Conservation (phyloP, 2,797 vertebrate species). For the Syndactyla subalaris region DNA sequence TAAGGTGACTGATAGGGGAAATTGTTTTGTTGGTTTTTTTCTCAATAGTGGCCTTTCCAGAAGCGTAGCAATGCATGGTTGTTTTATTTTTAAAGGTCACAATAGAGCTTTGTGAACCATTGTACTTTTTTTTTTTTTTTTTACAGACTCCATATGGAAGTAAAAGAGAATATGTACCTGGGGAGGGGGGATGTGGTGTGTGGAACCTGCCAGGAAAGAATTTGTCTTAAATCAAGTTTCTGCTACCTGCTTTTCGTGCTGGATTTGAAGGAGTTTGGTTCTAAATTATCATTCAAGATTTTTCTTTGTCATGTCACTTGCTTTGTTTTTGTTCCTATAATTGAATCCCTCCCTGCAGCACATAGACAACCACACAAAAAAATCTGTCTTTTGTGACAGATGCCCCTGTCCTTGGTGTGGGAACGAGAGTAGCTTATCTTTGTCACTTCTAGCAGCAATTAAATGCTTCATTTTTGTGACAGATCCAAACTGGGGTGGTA, state of each 20-base stretch:
- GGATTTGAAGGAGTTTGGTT: neutral
- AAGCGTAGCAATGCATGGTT: neutral
- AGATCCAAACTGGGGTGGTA: constrained; percentile 48
- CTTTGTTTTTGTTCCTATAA: constrained; percentile 1
- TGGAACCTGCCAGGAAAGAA: neutral
- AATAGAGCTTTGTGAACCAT: constrained; percentile 24
- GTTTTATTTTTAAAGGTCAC: constrained; percentile 60
- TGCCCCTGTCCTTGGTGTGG: neutral
- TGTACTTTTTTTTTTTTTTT: neutral
- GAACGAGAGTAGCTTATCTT: constrained; percentile 46
- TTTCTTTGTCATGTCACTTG: neutral
- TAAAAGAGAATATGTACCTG: neutral
- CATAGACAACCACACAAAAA: neutral
- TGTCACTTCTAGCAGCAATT: constrained; percentile 39
- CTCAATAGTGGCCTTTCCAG: neutral
- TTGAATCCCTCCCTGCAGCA: neutral
- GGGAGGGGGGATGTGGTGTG: neutral
- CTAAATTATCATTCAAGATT: constrained; percentile 2
- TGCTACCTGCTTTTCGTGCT: constrained; percentile 25
- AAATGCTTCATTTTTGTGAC: constrained; percentile 56
- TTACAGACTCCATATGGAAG: constrained; percentile 43
- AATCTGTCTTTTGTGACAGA: neutral
- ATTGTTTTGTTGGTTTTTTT: neutral
- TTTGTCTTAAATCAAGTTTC: constrained; percentile 2
- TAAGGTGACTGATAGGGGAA: neutral